A percentile compares a stretch with the other conserved stretches of the same genome.
phyloP scores from a whole-genome alignment of 2,113 vertebrate species.

The Gorsachius goisagi region DNA sequence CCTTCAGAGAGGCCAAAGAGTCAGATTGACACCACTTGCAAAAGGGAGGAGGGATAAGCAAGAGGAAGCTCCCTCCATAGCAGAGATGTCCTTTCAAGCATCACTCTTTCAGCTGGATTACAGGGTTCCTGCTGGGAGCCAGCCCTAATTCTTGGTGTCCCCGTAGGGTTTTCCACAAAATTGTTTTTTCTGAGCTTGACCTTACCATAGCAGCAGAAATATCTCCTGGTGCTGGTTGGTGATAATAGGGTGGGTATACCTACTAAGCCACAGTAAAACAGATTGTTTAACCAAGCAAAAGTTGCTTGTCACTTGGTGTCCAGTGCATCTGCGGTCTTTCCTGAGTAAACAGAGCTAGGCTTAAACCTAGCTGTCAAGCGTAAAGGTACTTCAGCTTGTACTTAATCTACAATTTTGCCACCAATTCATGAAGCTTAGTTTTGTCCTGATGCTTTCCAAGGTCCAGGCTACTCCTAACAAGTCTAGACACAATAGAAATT shows the following conservation, averaged over 20 bases:
- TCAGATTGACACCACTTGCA: background rate
- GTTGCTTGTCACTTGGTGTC: background rate
- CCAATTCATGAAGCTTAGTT: background rate
- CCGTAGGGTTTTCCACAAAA: background rate
- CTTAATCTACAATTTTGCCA: background rate
- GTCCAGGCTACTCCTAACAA: background rate
- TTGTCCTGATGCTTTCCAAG: background rate
- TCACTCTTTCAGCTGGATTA: background rate
- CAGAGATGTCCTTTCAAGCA: background rate
- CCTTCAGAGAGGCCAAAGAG: background rate
- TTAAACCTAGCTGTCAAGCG: background rate
- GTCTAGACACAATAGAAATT: background rate
- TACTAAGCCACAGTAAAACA: background rate
- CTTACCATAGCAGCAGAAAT: background rate
- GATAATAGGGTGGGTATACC: background rate
- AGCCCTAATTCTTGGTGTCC: background rate
- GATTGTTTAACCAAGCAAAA: background rate
- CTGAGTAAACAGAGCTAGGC: background rate
- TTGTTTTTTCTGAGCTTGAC: background rate
- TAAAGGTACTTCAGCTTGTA: background rate
- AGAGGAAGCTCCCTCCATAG: background rate
- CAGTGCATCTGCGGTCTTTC: too few relatives aligned
- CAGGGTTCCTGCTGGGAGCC: background rate
- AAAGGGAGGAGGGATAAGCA: background rate
- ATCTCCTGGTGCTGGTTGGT: background rate